Percentiles rank a stretch among this genome's conserved stretches.
Conservation (phyloP, 2,888 invertebrate genomes). For the Sepioteuthis lessoniana region DNA sequence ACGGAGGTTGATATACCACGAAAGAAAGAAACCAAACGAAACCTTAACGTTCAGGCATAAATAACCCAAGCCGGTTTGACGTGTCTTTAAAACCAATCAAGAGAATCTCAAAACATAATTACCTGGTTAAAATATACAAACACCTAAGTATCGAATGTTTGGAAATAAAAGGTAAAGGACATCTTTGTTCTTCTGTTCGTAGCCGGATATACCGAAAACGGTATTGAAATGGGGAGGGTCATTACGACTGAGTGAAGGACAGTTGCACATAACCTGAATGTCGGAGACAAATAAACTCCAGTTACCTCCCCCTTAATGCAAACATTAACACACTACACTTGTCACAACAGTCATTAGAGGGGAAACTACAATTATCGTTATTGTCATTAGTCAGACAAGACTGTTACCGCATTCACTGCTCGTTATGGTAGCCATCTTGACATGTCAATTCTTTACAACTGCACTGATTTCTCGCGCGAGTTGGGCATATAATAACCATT, state of each 20-base stretch:
- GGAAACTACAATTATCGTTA: background rate
- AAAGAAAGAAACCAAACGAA: too few relatives aligned
- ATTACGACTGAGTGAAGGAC: background rate
- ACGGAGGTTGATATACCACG: too few relatives aligned
- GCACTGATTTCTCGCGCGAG: background rate
- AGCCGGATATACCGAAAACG: too few relatives aligned
- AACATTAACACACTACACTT: constrained; percentile 6
- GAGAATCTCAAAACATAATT: background rate
- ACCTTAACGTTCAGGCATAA: too few relatives aligned
- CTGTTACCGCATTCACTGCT: background rate
- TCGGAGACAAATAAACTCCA: background rate
- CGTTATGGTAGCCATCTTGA: background rate
- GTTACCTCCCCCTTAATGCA: background rate
- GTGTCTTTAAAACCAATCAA: too few relatives aligned
- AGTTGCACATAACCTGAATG: background rate
- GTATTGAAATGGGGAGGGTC: background rate
- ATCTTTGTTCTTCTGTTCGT: too few relatives aligned
- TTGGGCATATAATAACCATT: background rate
- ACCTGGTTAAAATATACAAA: background rate
- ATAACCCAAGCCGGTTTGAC: too few relatives aligned
- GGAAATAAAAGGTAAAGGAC: background rate
- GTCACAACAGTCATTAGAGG: background rate
- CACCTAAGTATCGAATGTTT: background rate
- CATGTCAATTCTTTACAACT: background rate
- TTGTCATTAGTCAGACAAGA: background rate